A percentile compares a stretch with the other conserved stretches of the same genome.
Conservation (phyloP, 2,113 vertebrate genomes). For the Megaptera novaeangliae region DNA sequence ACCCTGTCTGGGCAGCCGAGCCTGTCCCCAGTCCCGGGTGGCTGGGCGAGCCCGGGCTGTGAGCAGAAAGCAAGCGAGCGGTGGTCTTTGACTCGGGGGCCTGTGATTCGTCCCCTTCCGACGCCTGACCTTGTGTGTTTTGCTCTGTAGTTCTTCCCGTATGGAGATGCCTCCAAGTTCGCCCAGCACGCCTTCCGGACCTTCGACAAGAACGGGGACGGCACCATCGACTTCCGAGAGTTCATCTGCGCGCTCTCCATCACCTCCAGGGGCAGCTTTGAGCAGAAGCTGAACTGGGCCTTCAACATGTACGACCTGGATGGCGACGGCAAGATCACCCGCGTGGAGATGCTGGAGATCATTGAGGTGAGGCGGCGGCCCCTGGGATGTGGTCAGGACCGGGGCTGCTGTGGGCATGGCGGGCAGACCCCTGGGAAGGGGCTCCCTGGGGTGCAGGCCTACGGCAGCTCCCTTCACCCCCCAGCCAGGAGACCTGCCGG, state of each 20-base stretch:
- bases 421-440: not conserved
- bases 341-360: constrained; percentile 99
- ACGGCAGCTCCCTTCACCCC: not conserved
- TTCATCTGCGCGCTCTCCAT: constrained; percentile 98
- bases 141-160: constrained; percentile 93
- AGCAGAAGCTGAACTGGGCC: constrained; percentile 99
- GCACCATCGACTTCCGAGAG: constrained; percentile 99
- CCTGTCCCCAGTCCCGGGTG: accelerated
- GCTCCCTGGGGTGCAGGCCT: not conserved
- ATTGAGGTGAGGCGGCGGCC: constrained; percentile 88
- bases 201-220: constrained; percentile 97
- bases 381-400: accelerated
- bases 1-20: accelerated
- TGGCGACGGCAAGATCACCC: constrained; percentile 97
- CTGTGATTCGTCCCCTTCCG: accelerated
- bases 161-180: constrained; percentile 98
- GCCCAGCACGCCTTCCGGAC: constrained; percentile 98
- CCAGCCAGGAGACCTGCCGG: not conserved
- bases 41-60: not conserved
- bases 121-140: not conserved
- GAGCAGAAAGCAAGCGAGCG: too few relatives aligned
- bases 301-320: constrained; percentile 99
- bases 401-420: accelerated
- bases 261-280: constrained; percentile 97
- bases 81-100: not conserved